phyloP scores from a whole-genome alignment of 35 echinoderm and acorn worm species.

The Holothuria glaberrima region DNA sequence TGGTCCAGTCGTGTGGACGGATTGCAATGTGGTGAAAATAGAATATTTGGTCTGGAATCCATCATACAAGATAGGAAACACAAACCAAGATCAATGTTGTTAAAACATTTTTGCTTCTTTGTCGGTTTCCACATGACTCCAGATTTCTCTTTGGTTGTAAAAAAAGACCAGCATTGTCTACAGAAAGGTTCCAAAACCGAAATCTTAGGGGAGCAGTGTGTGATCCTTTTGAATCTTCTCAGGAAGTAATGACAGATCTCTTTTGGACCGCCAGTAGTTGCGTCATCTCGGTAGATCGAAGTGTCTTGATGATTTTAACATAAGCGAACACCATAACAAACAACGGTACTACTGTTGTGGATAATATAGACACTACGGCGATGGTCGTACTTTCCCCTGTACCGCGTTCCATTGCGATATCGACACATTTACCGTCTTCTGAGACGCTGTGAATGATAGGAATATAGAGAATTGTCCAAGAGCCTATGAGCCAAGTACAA shows the following conservation, averaged over 20 bases:
- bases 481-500: constrained; percentile 20
- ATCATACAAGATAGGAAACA: constrained; percentile 41
- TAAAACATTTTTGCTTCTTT: neutral
- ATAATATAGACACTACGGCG: neutral
- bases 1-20: constrained; percentile 2
- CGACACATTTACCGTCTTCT: neutral
- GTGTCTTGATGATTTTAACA: constrained; percentile 2
- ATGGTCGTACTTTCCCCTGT: neutral
- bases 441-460: neutral
- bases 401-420: neutral
- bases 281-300: neutral
- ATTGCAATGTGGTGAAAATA: constrained; percentile 10
- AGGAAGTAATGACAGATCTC: neutral
- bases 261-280: neutral
- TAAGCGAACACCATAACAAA: constrained; percentile 44
- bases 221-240: neutral
- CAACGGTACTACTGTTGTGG: constrained; percentile 28
- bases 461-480: neutral
- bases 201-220: neutral
- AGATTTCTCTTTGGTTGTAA: too few relatives aligned
- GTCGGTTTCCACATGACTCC: neutral
- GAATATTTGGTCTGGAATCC: constrained; percentile 31
- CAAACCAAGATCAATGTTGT: constrained; percentile 32
- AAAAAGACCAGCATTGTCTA: too few relatives aligned
- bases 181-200: too few relatives aligned